phyloP scores from a whole-genome alignment of 1,140 invertebrate species.

The Notospermus geniculatus region DNA sequence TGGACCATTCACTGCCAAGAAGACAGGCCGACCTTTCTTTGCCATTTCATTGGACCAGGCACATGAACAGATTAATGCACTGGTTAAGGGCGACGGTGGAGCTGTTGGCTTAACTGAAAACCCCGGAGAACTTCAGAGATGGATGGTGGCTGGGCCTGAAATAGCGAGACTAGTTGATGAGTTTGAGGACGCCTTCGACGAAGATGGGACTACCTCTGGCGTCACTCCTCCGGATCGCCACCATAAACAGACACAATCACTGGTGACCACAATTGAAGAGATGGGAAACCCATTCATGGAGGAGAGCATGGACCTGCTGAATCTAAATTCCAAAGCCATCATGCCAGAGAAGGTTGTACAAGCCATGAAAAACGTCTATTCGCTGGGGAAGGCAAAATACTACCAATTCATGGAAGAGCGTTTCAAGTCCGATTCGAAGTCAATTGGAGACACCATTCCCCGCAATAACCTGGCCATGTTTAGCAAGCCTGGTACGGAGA shows the following conservation, averaged over 20 bases:
- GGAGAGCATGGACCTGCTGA: constrained; percentile 3
- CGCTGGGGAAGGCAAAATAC: too few relatives aligned
- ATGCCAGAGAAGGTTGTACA: too few relatives aligned
- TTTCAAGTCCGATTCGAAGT: too few relatives aligned
- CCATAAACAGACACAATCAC: constrained; percentile 10
- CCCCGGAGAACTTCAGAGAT: constrained; percentile 19
- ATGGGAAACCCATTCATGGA: constrained; percentile 21
- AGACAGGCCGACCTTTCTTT: constrained; percentile 14
- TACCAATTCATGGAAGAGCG: too few relatives aligned
- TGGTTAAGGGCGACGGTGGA: constrained; percentile 27
- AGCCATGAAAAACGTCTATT: too few relatives aligned
- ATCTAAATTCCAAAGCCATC: constrained; percentile 6
- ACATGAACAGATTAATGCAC: constrained; percentile 31
- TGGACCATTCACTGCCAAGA: background rate
- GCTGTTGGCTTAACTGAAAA: constrained; percentile 32
- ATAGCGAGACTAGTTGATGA: constrained; percentile 7
- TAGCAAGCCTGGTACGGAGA: too few relatives aligned
- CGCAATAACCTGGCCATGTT: background rate
- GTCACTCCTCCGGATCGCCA: constrained; percentile 13
- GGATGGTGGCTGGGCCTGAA: constrained; percentile 29
- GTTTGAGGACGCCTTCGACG: constrained; percentile 10
- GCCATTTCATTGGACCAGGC: constrained; percentile 21
- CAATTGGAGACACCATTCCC: too few relatives aligned
- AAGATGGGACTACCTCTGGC: constrained; percentile 12
- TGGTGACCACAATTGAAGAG: constrained; percentile 7